Evolutionary conservation across 1,140 invertebrate genomes (phyloP), one percentile per base, ranked within the genome.

Genomic region (Zaprionus nigranus): DNA sequence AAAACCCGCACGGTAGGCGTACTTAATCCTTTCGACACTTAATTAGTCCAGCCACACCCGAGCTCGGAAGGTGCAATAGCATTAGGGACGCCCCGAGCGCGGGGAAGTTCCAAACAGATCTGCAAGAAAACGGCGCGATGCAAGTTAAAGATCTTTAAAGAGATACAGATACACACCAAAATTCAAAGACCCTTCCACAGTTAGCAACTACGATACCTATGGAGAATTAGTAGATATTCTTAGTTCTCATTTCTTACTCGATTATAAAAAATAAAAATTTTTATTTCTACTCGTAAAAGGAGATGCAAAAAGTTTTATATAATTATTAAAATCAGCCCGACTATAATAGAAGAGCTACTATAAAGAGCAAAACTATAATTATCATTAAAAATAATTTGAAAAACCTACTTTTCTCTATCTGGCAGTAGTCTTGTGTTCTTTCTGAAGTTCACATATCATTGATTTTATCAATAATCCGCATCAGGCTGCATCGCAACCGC

Each of bases 21-120:
- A 49, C 72, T 43, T 83, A 86, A 86, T 78, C 83, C 80, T 69
- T 82, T 82, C 83, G 77, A 80, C 83, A 86, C 83, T 74, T 88
- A 86, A 86, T 86, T 86, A 86, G 80, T 66, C 76, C 57, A 72
- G 83, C 82, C 78, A 70, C 65, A 49, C 77, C 76, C 59, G 30
- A 58, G 38, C 2, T 5, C 20, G 11, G 24, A 12, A 61, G 49
- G 17, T 60, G 30, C 15, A 22, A 61, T 12, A 17, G 15, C 34
- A 30, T 59, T 69, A 28, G 7, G 5, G 3, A 51, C 46, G 46
- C 46, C 15, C 20, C 46, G 46, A 13, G 9, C 2, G 43, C n/a
- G 43, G 3, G 3, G 20, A 5, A 40, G 56, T 28, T 40, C 17
- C 17, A 60, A 59, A 40, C 28, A 36, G 24, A 49, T 63, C 53